These are phyloP conservation scores for Stichopus horrens DNA, from an alignment of 53 echinoderm and acorn worm species.

Conservation along the genomic window DNA sequence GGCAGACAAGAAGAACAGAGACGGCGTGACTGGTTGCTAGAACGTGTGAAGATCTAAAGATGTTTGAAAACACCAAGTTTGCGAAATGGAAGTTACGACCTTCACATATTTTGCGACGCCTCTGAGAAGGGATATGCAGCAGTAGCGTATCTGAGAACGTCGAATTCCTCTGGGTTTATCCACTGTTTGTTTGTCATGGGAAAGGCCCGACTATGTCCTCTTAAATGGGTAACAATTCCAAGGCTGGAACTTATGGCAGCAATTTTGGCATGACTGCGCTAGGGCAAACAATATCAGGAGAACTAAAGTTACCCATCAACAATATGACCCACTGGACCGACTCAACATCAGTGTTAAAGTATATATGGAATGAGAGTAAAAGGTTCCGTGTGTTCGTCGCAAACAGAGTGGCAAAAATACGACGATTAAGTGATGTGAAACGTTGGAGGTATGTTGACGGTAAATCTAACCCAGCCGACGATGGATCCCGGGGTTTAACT, in stretches of 20 bases:
- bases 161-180: background rate
- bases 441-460: slow-evolving; percentile 55
- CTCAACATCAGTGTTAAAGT: slow-evolving; percentile 52
- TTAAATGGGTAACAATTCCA: slow-evolving; percentile 55
- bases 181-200: slow-evolving; percentile 56
- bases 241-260: slow-evolving; percentile 65
- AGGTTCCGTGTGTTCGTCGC: slow-evolving; percentile 57
- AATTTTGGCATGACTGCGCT: slow-evolving; percentile 31
- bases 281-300: background rate
- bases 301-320: slow-evolving; percentile 26
- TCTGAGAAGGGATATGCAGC: slow-evolving; percentile 62
- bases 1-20: background rate
- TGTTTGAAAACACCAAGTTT: background rate
- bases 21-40: slow-evolving; percentile 9
- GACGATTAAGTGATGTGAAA: background rate
- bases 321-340: slow-evolving; percentile 56
- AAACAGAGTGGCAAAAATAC: slow-evolving; percentile 57
- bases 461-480: slow-evolving; percentile 50
- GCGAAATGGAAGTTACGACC: background rate
- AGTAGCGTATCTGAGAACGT: slow-evolving; percentile 49
- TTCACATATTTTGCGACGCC: slow-evolving; percentile 59
- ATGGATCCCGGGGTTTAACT: background rate
- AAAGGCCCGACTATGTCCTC: slow-evolving; percentile 55
- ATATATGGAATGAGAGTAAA: slow-evolving; percentile 50
- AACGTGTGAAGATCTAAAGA: background rate